Evolutionary conservation across 2,113 vertebrate species (phyloP).

Genomic region (Pseudolaguvia tuberculata): DNA sequence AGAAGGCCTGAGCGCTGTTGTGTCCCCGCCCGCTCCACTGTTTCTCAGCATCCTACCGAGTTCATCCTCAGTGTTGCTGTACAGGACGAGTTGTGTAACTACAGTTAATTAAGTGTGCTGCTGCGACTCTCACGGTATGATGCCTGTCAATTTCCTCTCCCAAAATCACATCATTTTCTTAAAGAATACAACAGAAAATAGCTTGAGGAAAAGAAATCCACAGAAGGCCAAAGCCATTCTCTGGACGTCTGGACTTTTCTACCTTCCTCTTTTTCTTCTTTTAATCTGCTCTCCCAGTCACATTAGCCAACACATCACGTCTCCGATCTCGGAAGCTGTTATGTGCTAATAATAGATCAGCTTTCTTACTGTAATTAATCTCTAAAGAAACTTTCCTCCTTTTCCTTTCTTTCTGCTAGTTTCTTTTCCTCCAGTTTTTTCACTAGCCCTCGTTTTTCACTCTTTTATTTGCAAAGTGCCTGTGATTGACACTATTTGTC

Average conservation of each 20-base stretch:
- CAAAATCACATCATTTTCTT: not conserved
- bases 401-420: not conserved
- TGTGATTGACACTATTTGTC: not conserved
- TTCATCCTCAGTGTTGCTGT: constrained; percentile 7
- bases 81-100: constrained; percentile 9
- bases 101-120: constrained; percentile 31
- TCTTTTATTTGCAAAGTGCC: constrained; percentile 5
- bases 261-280: not conserved
- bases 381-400: not conserved
- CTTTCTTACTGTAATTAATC: not conserved
- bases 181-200: not conserved
- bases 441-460: not conserved
- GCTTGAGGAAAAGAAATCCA: not conserved
- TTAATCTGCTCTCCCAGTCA: not conserved
- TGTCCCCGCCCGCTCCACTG: not conserved
- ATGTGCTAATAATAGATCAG: not conserved
- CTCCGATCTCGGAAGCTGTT: not conserved
- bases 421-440: not conserved
- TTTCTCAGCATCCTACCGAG: not conserved
- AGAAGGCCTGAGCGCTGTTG: not conserved
- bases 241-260: not conserved
- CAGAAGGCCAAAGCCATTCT: not conserved
- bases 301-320: not conserved
- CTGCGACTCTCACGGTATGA: constrained; percentile 6
- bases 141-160: constrained; percentile 1